Evolutionary conservation across 1,140 invertebrate species (phyloP), one percentile per base, ranked within the genome.

Genomic region (Hypsibius dujardini): DNA sequence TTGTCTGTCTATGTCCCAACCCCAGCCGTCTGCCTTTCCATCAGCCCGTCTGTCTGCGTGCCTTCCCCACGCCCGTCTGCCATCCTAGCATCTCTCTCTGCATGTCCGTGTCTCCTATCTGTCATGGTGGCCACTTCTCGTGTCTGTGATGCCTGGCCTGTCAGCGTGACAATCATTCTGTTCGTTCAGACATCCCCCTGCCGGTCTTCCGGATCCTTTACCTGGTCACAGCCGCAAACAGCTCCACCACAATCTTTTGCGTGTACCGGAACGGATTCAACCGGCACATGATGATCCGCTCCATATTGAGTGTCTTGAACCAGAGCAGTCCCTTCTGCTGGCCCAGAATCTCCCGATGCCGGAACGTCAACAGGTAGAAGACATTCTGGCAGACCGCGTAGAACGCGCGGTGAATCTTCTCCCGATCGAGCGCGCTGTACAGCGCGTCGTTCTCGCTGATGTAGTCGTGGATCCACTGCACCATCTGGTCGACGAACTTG

Each of bases 361-460:
- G 86, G 78, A 93, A 94, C 1, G 88, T 86, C 71, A 95, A 86
- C 1, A 93, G 81, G 80, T 95, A 93, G 78, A 96, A 95, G 47
- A 94, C 81, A 0, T 88, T 85, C 80, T 95, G 91, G 76, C 90
- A 93, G 12, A 92, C 85, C 15, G 87, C 85, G 78, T 93, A 92
- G 79, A 95, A 96, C 1, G 92, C 85, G 46, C 84, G 82, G 78
- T 96, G 91, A 1, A 86, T 83, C 76, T 85, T 84, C 1, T 67
- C 62, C 42, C 81, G 72, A 73, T 82, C 79, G 2, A 79, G 76
- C 73, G 84, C 83, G 72, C 77, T 84, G 80, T 40, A 78, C 72
- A 74, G 76, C 76, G 73, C 82, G 79, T 69, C 86, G 84, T 73
- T 84, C 83, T 73, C 79, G 82, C 50, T 82, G 28, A 90, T 86